Evolutionary conservation across 2,888 invertebrate genomes (phyloP).

Genomic region (Drosophila atripex): DNA sequence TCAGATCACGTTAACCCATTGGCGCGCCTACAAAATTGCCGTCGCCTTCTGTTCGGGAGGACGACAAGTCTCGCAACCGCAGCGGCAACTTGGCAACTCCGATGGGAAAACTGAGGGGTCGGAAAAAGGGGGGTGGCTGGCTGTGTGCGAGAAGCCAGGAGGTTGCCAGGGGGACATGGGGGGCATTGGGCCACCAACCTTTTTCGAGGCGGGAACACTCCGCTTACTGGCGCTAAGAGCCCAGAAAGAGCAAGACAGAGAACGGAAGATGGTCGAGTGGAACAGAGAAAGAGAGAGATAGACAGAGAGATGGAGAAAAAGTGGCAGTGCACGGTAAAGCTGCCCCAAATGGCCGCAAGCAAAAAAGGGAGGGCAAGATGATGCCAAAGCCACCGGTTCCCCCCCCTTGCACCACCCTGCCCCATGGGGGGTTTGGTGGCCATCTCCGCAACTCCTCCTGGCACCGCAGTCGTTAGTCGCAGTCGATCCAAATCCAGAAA

Average conservation of each 20-base stretch:
- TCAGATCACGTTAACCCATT: constrained; percentile 79
- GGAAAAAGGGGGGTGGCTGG: neutral
- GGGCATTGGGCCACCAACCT: constrained; percentile 42
- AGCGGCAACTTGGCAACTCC: constrained; percentile 11
- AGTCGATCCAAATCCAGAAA: constrained; percentile 74
- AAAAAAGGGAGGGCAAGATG: constrained; percentile 76
- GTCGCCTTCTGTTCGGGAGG: constrained; percentile 52
- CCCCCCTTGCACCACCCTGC: neutral
- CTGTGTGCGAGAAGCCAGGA: neutral
- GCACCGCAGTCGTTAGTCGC: constrained; percentile 55
- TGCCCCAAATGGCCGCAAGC: constrained; percentile 48
- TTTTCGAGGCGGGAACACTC: constrained; percentile 44
- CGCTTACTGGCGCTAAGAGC: constrained; percentile 49
- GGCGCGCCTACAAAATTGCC: constrained; percentile 68
- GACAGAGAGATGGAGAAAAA: neutral
- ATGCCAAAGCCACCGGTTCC: constrained; percentile 48
- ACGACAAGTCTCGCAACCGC: constrained; percentile 46
- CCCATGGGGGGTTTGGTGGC: too few species aligned
- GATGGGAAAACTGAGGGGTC: neutral
- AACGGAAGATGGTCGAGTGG: constrained; percentile 37
- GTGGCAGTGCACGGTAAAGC: constrained; percentile 20
- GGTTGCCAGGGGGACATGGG: constrained; percentile 12
- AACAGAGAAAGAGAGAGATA: constrained; percentile 10
- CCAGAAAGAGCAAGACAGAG: constrained; percentile 7
- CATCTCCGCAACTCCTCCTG: constrained; percentile 2